phyloP scores from a whole-genome alignment of 2,888 invertebrate genomes.

The Zaprionus bogoriensis region DNA sequence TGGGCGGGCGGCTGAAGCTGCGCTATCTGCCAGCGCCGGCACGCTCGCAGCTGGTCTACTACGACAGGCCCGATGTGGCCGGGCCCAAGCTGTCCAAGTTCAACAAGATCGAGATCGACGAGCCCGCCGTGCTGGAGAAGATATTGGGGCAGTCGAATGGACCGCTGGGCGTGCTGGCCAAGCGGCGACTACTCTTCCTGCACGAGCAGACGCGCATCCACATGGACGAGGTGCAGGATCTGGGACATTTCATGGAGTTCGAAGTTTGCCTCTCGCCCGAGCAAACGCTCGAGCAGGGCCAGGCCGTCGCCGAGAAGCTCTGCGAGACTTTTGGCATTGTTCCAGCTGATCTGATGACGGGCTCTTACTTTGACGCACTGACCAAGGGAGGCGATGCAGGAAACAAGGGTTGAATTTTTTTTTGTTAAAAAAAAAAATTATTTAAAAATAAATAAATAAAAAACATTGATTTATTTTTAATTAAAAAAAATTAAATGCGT shows the following conservation, averaged over 20 bases:
- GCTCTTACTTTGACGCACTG: conserved; percentile 85
- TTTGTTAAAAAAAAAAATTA: too few relatives aligned
- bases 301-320: conserved; percentile 84
- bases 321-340: conserved; percentile 84
- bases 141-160: conserved; percentile 86
- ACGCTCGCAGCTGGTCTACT: conserved; percentile 88
- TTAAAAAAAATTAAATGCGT: background rate
- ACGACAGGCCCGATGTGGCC: conserved; percentile 88
- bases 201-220: conserved; percentile 92
- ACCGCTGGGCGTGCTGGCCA: conserved; percentile 88
- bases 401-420: background rate
- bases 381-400: background rate
- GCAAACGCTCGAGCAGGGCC: conserved; percentile 84
- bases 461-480: too few relatives aligned
- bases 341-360: conserved; percentile 83
- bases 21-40: conserved; percentile 76
- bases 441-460: too few relatives aligned
- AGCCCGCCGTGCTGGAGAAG: conserved; percentile 84
- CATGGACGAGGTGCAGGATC: conserved; percentile 89
- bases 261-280: conserved; percentile 85
- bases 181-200: conserved; percentile 89
- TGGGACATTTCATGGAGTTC: conserved; percentile 87
- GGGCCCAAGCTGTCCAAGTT: conserved; percentile 93
- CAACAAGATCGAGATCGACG: conserved; percentile 85
- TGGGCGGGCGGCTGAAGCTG: conserved; percentile 81